Evolutionary conservation across 2,113 vertebrate genomes (phyloP), one percentile per base, ranked within the genome.

Genomic region (Cavia aperea): DNA sequence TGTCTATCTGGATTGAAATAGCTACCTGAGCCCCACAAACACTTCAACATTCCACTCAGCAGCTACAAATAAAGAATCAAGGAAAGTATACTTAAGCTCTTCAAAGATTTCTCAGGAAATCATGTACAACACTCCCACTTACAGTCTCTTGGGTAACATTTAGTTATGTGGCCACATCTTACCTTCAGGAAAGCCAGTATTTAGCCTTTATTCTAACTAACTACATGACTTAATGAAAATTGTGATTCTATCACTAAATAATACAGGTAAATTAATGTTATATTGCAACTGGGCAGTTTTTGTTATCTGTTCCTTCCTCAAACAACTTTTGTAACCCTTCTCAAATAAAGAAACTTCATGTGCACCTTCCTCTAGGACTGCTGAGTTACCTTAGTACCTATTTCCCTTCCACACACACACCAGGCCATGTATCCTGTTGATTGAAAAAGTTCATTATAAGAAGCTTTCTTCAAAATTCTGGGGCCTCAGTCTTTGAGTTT

Each of bases 391-490:
- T 33, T 75, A 56, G 29, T 26, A 18, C 56, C 31, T 84, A 29
- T 58, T 16, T 51, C 7, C 5, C 36, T 6, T 46, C 8, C 43
- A 77, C 5, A 49, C 68, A 70, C 24, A 49, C 11, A 6, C 43
- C 21, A 78, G 83, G 7, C 56, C n/a, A 75, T 10, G 6, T 1
- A 14, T n/a, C 58, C 51, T 56, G 0, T 19, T 87, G 62, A 36
- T 26, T 72, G 10, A 33, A 36, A 95, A 77, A 77, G 73, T 31
- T 77, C 73, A 77, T 31, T 77, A 26, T 29, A 4, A 77, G n/a
- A 31, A 90, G 86, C 49, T 81, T 49, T 85, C 51, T 86, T 86
- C 89, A 88, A 92, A 54, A 96, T 70, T 92, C 18, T 62, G 58
- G 58, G 58, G 58, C 58, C 58, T 23, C 58, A 60, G 58, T 23